A percentile compares a stretch with the other conserved stretches of the same genome.
Evolutionary conservation across 2,113 vertebrate species (phyloP).

Genomic region (Pomatorhinus ruficollis): DNA sequence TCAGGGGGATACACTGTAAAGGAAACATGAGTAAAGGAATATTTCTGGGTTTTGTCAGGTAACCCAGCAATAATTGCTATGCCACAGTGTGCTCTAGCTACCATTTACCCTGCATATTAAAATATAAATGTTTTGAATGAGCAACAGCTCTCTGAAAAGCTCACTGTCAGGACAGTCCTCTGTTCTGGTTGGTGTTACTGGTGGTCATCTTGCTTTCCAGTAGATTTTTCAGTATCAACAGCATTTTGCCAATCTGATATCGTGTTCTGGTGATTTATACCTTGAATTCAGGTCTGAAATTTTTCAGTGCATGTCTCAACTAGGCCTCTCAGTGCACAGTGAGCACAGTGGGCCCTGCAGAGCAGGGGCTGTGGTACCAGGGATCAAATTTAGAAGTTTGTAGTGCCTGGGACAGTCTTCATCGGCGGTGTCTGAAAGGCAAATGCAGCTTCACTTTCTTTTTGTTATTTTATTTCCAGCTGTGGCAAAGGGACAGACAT

Average conservation of each 20-base stretch:
- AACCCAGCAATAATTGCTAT: not conserved
- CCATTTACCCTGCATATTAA: not conserved
- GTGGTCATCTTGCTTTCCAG: not conserved
- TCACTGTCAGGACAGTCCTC: not conserved
- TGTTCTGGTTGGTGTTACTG: not conserved
- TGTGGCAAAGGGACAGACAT: not conserved
- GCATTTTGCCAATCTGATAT: not conserved
- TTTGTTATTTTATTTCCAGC: not conserved
- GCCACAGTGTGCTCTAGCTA: not conserved
- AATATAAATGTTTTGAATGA: not conserved
- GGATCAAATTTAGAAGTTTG: not conserved
- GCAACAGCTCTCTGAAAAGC: not conserved
- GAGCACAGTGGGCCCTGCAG: not conserved
- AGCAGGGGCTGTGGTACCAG: not conserved
- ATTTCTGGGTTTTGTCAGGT: not conserved
- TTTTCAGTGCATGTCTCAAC: not conserved
- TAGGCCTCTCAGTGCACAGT: not conserved
- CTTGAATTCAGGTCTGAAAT: not conserved
- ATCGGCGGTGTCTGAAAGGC: fast-evolving
- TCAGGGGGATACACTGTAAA: not conserved
- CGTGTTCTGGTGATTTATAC: not conserved
- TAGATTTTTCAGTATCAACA: not conserved
- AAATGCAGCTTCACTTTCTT: not conserved
- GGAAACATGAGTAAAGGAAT: not conserved
- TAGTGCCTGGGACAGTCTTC: not conserved